Percentiles rank a stretch among this genome's conserved stretches.
These are phyloP conservation scores for Eutolmus rufibarbis DNA, from an alignment of 2,888 invertebrate genomes.

Conservation along the genomic window DNA sequence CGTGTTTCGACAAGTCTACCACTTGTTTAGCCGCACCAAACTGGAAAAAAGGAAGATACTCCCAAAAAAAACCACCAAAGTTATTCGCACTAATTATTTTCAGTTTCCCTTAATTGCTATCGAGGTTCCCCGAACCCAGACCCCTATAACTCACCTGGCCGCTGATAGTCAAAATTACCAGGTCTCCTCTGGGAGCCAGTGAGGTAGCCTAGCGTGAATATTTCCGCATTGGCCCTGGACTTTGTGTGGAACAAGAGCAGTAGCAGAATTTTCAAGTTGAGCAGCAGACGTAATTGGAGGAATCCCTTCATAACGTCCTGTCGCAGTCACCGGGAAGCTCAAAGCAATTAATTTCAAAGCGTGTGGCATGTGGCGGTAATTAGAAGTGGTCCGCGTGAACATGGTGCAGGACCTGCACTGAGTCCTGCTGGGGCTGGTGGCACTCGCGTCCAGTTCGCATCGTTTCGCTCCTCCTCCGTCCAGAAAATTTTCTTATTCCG, in stretches of 20 bases:
- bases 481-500: not conserved
- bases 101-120: not conserved
- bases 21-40: not conserved
- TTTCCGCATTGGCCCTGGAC: conserved; percentile 63
- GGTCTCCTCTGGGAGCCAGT: conserved; percentile 83
- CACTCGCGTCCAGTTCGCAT: not conserved
- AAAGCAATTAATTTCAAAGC: conserved; percentile 20
- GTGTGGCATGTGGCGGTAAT: not conserved
- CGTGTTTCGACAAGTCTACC: not conserved
- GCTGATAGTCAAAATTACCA: conserved; percentile 80
- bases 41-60: not conserved
- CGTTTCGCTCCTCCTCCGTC: not conserved
- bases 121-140: not conserved
- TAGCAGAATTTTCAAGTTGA: conserved; percentile 42
- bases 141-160: conserved; percentile 68
- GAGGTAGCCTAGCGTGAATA: conserved; percentile 81
- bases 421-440: not conserved
- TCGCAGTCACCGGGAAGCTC: not conserved
- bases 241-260: conserved; percentile 33
- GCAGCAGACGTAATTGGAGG: conserved; percentile 33
- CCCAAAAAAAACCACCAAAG: not conserved
- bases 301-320: conserved; percentile 44
- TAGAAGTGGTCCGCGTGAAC: not conserved
- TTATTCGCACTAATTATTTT: not conserved
- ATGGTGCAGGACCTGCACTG: not conserved